Evolutionary conservation across 2,797 vertebrate species (phyloP), one percentile per base, ranked within the genome.

Genomic region (Hippocampus kuda): DNA sequence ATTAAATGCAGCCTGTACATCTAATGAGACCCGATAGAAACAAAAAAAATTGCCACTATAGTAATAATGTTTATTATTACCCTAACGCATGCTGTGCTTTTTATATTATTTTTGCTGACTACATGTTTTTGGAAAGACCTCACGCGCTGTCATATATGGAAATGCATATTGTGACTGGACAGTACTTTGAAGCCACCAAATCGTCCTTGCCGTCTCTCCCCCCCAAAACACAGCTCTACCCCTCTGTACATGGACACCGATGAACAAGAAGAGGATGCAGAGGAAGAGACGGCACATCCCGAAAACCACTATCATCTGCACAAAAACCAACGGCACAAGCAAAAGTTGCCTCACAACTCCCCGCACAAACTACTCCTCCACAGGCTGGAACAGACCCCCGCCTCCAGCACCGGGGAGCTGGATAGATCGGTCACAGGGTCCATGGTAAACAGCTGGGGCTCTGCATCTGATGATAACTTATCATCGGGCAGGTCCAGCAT

Each of bases 391-490:
- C 94, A 95, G 82, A 97, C 95, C 8, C 94, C 95, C 0, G 93
- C 94, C 70, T 97, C 95, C 72, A 97, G 95, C n/a, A 91, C 92
- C 0, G 95, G 94, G 51, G 95, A 96, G 83, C 87, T 96, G 70
- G 94, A 95, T 86, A 92, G 93, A 82, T 96, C 94, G 0, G 93
- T 96, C 70, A 94, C 95, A 0, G 95, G 95, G 18, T 98, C 95
- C 77, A 95, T 97, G 95, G 94, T 97, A 81, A 97, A 97, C 66
- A 95, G 95, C 86, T 96, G 95, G 95, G 95, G 95, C 70, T 98
- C 95, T 0, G 95, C 95, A 61, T 98, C 95, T 0, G 95, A 98
- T 73, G 95, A 96, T 84, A 95, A 95, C 90, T 93, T 93, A 79
- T 96, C 95, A 53, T 91, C 89, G 18, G 89, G 89, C 73, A 91